Evolutionary conservation across 2,113 vertebrate genomes (phyloP), one percentile per base, ranked within the genome.

Genomic region (Misgurnus mizolepis): DNA sequence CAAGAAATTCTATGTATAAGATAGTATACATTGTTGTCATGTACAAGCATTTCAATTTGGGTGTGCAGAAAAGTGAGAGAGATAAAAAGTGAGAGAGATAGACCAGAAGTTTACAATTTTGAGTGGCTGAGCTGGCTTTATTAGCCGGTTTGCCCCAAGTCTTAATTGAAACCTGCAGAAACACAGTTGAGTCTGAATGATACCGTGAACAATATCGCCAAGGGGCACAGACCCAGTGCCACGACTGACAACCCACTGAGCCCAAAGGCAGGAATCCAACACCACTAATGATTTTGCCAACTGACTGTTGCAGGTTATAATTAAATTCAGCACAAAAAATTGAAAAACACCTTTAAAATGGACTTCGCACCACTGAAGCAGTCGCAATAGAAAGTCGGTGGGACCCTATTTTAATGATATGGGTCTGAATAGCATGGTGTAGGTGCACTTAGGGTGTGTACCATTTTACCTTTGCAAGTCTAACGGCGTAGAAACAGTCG

Each of bases 231-330:
- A 22, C 12, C 0, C 76, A 73, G 72, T 78, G 39, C 58, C 50
- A 50, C 58, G 77, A 84, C 65, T 40, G 27, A 55, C 39, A 22
- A 34, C 50, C 73, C 17, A 72, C 68, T 40, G 43, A 45, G 68
- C 74, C 73, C 49, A 56, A 80, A 49, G 73, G 61, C 66, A 62
- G 82, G 73, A 62, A 41, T 71, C 83, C 80, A 82, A 61, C n/a
- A 76, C 39, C 40, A 39, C 61, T 43, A 50, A 40, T 27, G 49
- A 27, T 60, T 55, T 39, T 49, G 40, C 17, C 66, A 3, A 5
- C 53, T 43, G 47, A 71, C 39, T 66, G 8, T 10, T 39, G 14
- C 49, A 56, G 58, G 47, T 49, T 4, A 65, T 34, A 75, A 77
- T 85, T 78, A 68, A 69, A 79, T 40, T 79, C 7, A 61, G 65